phyloP scores from a whole-genome alignment of 2,797 vertebrate species.

The Oreortyx pictus region DNA sequence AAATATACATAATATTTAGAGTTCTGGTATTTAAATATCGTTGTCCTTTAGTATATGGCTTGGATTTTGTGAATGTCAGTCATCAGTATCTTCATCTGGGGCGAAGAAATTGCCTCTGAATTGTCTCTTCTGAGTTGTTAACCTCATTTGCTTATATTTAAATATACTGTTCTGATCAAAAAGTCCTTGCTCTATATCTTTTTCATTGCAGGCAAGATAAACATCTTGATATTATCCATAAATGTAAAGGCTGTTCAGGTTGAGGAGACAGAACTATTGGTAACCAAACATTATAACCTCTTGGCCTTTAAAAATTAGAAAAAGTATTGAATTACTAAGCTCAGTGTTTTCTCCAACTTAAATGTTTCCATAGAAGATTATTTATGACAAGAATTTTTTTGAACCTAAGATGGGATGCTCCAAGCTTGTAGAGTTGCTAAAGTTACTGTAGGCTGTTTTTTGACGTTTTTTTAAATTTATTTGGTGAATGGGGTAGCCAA shows the following conservation, averaged over 20 bases:
- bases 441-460: background rate
- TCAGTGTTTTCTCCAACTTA: slow-evolving; percentile 35
- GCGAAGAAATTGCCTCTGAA: slow-evolving; percentile 10
- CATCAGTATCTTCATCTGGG: background rate
- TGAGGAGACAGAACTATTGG: slow-evolving; percentile 18
- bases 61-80: background rate
- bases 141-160: background rate
- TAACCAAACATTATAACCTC: slow-evolving; percentile 10
- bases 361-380: slow-evolving; percentile 49
- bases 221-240: background rate
- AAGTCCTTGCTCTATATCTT: background rate
- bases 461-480: slow-evolving; percentile 19
- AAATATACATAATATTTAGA: background rate
- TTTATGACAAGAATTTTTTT: background rate
- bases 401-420: background rate
- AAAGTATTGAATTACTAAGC: background rate
- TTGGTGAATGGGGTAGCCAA: slow-evolving; percentile 18
- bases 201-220: background rate
- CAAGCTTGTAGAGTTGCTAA: background rate
- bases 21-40: background rate
- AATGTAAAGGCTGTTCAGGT: background rate
- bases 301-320: slow-evolving; percentile 37
- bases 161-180: background rate
- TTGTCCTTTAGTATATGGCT: background rate
- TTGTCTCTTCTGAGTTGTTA: background rate